phyloP scores from a whole-genome alignment of 2,888 invertebrate genomes.

The Lasioglossum oenotherae region DNA sequence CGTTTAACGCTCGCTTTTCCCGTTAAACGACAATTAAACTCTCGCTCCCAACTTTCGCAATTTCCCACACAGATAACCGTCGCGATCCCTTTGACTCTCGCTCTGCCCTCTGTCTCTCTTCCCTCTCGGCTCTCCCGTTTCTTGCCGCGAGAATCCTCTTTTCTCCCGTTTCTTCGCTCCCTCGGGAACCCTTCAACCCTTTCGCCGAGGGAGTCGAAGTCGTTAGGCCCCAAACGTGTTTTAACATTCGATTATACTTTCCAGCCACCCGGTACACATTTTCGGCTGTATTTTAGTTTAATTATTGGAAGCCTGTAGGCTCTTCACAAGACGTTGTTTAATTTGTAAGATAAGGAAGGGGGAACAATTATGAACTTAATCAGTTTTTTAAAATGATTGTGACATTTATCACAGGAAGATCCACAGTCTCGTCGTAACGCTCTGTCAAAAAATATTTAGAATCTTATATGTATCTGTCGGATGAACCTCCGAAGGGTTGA shows the following conservation, averaged over 20 bases:
- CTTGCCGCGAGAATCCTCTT: not conserved
- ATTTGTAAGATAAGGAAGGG: too few species aligned
- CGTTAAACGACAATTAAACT: slow-evolving; percentile 54
- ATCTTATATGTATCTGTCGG: not conserved
- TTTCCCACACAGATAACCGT: slow-evolving; percentile 38
- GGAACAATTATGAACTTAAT: too few species aligned
- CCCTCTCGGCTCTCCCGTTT: not conserved
- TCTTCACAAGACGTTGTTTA: too few species aligned
- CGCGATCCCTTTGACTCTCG: slow-evolving; percentile 28
- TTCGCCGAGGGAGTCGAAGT: not conserved
- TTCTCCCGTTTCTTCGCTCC: slow-evolving; percentile 1
- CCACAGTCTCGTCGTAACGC: too few species aligned
- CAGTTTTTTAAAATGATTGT: too few species aligned
- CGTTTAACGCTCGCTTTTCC: slow-evolving; percentile 48
- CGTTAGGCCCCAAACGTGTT: not conserved
- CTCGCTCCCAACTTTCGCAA: slow-evolving; percentile 44
- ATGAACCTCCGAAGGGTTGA: not conserved
- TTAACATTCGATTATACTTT: not conserved
- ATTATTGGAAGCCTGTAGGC: not conserved
- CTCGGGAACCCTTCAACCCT: not conserved
- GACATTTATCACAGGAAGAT: too few species aligned
- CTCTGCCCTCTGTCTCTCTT: not conserved
- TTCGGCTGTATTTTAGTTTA: not conserved
- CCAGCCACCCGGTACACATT: not conserved
- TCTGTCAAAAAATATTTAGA: not conserved